A percentile compares a stretch with the other conserved stretches of the same genome.
Evolutionary conservation across 2,797 vertebrate genomes (phyloP).

Genomic region (Gambusia yucatana): DNA sequence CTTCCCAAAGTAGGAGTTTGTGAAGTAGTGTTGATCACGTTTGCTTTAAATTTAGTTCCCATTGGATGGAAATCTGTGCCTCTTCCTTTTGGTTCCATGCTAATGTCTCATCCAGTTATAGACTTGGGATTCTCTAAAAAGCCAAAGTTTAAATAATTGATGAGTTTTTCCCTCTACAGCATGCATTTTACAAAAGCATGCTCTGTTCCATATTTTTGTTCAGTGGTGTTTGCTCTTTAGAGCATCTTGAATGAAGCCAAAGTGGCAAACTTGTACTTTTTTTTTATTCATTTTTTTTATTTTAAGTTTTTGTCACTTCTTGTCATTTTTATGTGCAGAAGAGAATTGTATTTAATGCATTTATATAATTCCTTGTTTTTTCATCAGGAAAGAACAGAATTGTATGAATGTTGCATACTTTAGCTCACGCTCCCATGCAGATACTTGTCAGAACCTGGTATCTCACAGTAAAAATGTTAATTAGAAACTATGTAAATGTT

Average conservation of each 20-base stretch:
- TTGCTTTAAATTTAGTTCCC: neutral
- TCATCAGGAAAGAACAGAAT: neutral
- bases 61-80: neutral
- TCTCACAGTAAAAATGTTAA: neutral
- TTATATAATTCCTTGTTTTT: neutral
- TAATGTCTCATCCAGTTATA: conserved; percentile 3
- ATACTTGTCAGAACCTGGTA: neutral
- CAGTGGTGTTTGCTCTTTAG: conserved; percentile 14
- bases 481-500: neutral
- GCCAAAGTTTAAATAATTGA: conserved; percentile 57
- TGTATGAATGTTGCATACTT: neutral
- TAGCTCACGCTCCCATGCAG: neutral
- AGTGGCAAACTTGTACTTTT: neutral
- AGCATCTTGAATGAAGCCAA: conserved; percentile 2
- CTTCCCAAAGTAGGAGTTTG: neutral
- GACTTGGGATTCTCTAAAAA: conserved; percentile 42
- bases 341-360: neutral
- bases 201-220: conserved; percentile 36
- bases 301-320: neutral
- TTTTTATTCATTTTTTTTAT: neutral
- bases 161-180: conserved; percentile 52
- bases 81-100: conserved; percentile 6
- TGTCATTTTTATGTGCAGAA: neutral
- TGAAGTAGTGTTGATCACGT: neutral
- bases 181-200: conserved; percentile 58